Evolutionary conservation across 2,888 invertebrate species (phyloP), one percentile per base, ranked within the genome.

Genomic region (Agrotis ipsilon): DNA sequence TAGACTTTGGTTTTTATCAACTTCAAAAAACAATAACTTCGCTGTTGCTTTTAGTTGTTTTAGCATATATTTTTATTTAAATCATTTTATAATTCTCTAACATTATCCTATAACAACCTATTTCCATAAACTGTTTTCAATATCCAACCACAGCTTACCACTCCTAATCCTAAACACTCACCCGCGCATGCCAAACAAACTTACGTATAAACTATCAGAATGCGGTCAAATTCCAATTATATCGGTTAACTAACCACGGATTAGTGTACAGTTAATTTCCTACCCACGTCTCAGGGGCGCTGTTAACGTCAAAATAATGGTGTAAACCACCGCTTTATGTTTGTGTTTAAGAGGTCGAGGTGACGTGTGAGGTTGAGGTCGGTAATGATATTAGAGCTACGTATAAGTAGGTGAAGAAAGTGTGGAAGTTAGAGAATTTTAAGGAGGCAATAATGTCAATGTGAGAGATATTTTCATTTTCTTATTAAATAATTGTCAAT

Each of bases 151-250:
- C 18, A 45, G 1, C 45, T 45, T 45, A 64, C 60, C 45, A 51
- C 19, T 46, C 11, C 39, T 19, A 39, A 63, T 11, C 39, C 39
- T 39, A 39, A 39, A 39, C 11, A 78, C 51, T 19, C 32, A 72
- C 48, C 52, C 55, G 13, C 61, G 27, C 2, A 66, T 58, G 9
- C 61, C 52, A 58, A 70, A 69, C 51, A 24, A 60, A 59, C 21
- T 80, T 55, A 32, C 49, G 48, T 45, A 6, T 66, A 63, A 59
- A 64, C 45, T 54, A 58, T 62, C 57, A 58, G 54, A 68, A 46
- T 16, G 72, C 55, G 80, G 80, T 81, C 69, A 79, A 14, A 63
- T 72, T 75, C 65, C 69, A 72, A 75, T 82, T 77, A 78, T 46
- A 77, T 68, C 57, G 49, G 63, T 75, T 54, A 68, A 77, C 68